Percentiles rank a stretch among this genome's conserved stretches.
These are phyloP conservation scores for Apoda limacodes DNA, from an alignment of 2,888 invertebrate genomes.

Conservation along the genomic window DNA sequence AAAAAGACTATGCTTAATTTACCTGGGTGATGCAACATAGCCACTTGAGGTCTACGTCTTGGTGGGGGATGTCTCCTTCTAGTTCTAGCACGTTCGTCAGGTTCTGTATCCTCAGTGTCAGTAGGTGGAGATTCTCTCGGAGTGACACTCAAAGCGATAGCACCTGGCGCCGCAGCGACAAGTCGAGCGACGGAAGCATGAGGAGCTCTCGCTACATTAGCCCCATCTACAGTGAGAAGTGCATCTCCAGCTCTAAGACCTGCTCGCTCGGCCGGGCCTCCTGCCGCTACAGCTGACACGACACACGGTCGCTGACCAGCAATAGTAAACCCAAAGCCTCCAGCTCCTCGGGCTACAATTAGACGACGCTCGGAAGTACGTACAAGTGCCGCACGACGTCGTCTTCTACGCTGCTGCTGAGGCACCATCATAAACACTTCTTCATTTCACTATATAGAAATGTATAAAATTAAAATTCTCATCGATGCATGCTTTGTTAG, in stretches of 20 bases:
- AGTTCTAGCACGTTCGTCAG: conserved; percentile 52
- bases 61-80: conserved; percentile 53
- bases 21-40: conserved; percentile 52
- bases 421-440: conserved; percentile 48
- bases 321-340: conserved; percentile 98
- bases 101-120: conserved; percentile 59
- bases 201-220: conserved; percentile 90
- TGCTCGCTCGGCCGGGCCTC: conserved; percentile 87
- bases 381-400: conserved; percentile 46
- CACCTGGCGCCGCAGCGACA: conserved; percentile 87
- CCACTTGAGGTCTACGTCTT: conserved; percentile 46
- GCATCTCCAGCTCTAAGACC: conserved; percentile 94
- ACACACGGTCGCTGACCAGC: conserved; percentile 97
- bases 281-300: conserved; percentile 90
- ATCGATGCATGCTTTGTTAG: too few relatives aligned
- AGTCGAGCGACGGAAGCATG: conserved; percentile 94
- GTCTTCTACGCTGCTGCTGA: conserved; percentile 57
- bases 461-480: neutral
- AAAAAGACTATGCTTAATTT: too few relatives aligned
- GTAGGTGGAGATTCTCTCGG: conserved; percentile 56
- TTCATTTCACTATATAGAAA: conserved; percentile 15
- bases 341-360: conserved; percentile 86
- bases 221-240: conserved; percentile 90
- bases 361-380: conserved; percentile 80
- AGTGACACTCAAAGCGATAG: conserved; percentile 87